Percentiles rank a stretch among this genome's conserved stretches.
phyloP scores from a whole-genome alignment of 2,797 vertebrate genomes.

The Protosalanx chinensis region DNA sequence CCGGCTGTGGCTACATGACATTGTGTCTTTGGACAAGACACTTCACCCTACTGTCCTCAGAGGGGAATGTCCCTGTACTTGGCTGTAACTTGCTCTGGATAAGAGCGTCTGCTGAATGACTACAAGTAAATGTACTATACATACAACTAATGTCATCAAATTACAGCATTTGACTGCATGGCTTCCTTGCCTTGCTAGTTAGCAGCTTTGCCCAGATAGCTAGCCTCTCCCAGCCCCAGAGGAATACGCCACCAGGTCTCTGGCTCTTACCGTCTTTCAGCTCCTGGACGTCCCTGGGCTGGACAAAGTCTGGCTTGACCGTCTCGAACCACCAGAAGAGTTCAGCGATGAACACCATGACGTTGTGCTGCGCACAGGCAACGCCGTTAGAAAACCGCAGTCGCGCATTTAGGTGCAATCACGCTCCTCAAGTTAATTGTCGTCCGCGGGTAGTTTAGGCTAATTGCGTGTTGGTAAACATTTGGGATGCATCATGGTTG shows the following conservation, averaged over 20 bases:
- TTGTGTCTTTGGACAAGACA: no score
- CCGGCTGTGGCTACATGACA: no score
- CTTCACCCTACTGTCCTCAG: no score
- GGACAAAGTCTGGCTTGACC: conserved; percentile 94
- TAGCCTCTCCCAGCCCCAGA: background rate
- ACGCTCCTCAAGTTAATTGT: no score
- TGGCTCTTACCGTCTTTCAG: conserved; percentile 85
- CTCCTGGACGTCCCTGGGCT: conserved; percentile 90
- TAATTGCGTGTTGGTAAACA: background rate
- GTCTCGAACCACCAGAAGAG: conserved; percentile 99
- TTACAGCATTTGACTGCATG: background rate
- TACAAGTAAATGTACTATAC: background rate
- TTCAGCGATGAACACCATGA: conserved; percentile 98
- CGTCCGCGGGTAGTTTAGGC: background rate
- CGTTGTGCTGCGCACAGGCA: conserved; percentile 78
- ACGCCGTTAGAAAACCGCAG: background rate
- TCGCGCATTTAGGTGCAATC: no score
- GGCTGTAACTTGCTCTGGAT: no score
- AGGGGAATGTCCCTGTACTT: no score
- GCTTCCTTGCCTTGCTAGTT: conserved; percentile 9
- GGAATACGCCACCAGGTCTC: background rate
- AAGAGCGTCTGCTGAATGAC: no score
- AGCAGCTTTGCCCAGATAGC: conserved; percentile 11
- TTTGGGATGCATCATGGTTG: background rate
- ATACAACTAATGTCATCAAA: background rate